These are phyloP conservation scores for Apotomis capreana DNA, from an alignment of 2,888 invertebrate species.

Conservation along the genomic window DNA sequence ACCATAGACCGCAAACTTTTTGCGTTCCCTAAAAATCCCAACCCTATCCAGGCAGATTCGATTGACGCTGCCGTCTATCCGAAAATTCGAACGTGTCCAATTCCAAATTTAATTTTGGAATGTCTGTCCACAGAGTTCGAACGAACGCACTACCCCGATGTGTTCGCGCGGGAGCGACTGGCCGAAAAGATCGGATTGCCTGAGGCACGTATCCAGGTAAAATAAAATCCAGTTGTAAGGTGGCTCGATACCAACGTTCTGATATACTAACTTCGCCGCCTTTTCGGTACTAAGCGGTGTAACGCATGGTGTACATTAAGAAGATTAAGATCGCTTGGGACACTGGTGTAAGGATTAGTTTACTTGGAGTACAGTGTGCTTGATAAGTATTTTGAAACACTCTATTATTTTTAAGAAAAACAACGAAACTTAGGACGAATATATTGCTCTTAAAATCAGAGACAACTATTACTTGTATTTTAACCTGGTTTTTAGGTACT, in stretches of 20 bases:
- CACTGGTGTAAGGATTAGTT: conserved; percentile 11
- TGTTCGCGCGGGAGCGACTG: conserved; percentile 97
- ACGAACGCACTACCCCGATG: conserved; percentile 98
- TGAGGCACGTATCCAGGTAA: conserved; percentile 99
- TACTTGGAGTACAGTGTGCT: background rate
- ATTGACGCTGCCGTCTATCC: conserved; percentile 36
- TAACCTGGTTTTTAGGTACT: background rate
- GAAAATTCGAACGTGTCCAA: conserved; percentile 45
- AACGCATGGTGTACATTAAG: conserved; percentile 21
- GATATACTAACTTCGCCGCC: conserved; percentile 48
- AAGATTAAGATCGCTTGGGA: conserved; percentile 12
- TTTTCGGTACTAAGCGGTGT: conserved; percentile 26
- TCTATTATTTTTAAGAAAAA: too few relatives aligned
- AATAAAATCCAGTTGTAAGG: conserved; percentile 84
- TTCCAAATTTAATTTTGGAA: conserved; percentile 46
- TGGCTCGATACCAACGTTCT: conserved; percentile 58
- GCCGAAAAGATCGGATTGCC: conserved; percentile 99
- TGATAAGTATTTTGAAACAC: background rate
- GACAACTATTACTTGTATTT: background rate
- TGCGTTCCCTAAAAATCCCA: background rate
- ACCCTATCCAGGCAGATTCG: conserved; percentile 31
- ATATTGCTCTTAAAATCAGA: too few relatives aligned
- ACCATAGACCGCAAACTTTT: conserved; percentile 11
- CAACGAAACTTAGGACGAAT: too few relatives aligned
- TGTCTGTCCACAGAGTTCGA: conserved; percentile 91